phyloP scores from a whole-genome alignment of 2,797 vertebrate genomes.

The Anguilla pacifica region DNA sequence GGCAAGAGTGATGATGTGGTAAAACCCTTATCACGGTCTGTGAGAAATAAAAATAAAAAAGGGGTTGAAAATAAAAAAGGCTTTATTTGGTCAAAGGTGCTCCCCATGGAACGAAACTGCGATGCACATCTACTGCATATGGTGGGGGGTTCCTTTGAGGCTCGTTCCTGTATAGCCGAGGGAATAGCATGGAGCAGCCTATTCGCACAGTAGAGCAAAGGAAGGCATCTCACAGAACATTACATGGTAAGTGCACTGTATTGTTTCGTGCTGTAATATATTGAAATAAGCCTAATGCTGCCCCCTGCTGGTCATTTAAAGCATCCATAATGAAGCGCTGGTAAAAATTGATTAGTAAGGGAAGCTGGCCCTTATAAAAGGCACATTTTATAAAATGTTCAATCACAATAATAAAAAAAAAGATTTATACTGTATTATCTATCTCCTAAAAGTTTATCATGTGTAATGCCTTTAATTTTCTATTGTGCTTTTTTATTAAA shows the following conservation, averaged over 20 bases:
- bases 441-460: neutral
- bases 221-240: neutral
- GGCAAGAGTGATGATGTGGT: neutral
- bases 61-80: neutral
- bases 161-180: neutral
- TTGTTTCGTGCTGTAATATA: neutral
- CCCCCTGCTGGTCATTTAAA: constrained; percentile 50
- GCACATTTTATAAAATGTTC: neutral
- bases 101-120: neutral
- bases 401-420: neutral
- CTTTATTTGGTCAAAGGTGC: neutral
- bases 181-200: neutral
- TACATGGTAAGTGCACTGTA: neutral
- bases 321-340: too few species aligned
- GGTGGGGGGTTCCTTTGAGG: neutral
- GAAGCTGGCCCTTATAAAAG: neutral
- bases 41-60: neutral
- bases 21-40: neutral
- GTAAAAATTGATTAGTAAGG: too few species aligned
- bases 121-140: neutral
- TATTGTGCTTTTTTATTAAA: neutral
- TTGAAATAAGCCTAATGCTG: constrained; percentile 36
- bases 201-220: neutral
- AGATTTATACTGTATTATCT: neutral
- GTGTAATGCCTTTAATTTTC: neutral